Evolutionary conservation across 2,888 invertebrate species (phyloP).

Genomic region (Tethea ocularis): DNA sequence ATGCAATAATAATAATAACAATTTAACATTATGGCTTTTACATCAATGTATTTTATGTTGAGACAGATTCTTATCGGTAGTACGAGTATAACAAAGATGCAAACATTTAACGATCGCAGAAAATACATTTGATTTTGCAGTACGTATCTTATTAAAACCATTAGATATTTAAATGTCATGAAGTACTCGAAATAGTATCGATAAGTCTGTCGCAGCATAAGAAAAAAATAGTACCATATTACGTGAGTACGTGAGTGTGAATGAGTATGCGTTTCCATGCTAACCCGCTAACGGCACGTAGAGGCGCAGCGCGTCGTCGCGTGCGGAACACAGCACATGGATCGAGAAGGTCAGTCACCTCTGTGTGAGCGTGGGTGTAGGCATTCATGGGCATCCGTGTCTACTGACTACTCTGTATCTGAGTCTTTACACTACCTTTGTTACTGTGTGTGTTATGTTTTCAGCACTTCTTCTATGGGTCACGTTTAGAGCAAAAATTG

Average conservation of each 20-base stretch:
- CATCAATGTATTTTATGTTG: conserved; percentile 38
- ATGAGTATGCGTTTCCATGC: conserved; percentile 81
- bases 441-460: conserved; percentile 13
- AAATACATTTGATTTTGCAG: background rate
- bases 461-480: background rate
- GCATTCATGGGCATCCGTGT: conserved; percentile 23
- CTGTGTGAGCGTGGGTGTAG: conserved; percentile 32
- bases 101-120: background rate
- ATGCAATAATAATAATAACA: conserved; percentile 47
- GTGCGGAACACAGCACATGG: conserved; percentile 89
- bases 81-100: background rate
- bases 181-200: conserved; percentile 12
- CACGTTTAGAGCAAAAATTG: background rate
- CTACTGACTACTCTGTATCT: conserved; percentile 17
- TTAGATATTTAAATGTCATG: background rate
- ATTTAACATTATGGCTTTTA: conserved; percentile 53
- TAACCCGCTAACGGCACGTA: conserved; percentile 82
- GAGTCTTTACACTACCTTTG: conserved; percentile 8
- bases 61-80: conserved; percentile 16
- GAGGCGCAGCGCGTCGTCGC: conserved; percentile 77
- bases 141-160: background rate
- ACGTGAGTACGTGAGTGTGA: conserved; percentile 71
- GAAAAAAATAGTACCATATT: conserved; percentile 23
- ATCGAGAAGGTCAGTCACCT: conserved; percentile 90
- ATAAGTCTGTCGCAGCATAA: conserved; percentile 28